Conservation (phyloP, 2,113 vertebrate genomes). For the Mirounga angustirostris region DNA sequence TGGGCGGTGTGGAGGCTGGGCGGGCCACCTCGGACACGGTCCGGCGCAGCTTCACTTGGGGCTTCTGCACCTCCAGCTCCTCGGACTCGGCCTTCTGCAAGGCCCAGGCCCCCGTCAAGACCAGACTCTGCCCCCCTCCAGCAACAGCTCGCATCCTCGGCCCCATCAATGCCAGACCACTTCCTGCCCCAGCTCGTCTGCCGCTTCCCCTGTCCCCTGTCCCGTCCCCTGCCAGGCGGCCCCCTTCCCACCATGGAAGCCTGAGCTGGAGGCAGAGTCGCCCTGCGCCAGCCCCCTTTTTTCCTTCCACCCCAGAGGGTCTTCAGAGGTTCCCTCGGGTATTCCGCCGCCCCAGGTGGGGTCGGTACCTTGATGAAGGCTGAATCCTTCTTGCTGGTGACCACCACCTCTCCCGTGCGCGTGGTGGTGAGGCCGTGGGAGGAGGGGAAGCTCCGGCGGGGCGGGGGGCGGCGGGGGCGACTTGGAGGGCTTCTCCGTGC, state of each 20-base stretch:
- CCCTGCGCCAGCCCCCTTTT: not conserved
- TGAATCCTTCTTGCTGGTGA: slow-evolving; percentile 94
- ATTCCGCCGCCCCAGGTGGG: not conserved
- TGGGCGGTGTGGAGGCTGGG: slow-evolving; percentile 96
- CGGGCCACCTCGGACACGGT: slow-evolving; percentile 95
- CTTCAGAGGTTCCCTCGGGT: not conserved
- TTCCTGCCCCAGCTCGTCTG: not conserved
- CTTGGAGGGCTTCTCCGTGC: slow-evolving; percentile 98
- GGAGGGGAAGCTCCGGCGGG: slow-evolving; percentile 96
- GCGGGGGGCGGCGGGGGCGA: slow-evolving; percentile 96
- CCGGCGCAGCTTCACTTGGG: slow-evolving; percentile 95
- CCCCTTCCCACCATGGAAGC: not conserved
- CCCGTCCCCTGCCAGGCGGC: not conserved
- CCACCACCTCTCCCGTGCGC: slow-evolving; percentile 95
- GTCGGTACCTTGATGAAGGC: slow-evolving; percentile 87
- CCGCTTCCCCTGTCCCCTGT: not conserved
- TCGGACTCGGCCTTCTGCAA: slow-evolving; percentile 95
- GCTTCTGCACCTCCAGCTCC: slow-evolving; percentile 94
- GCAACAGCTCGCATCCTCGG: rapidly evolving
- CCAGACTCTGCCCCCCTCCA: not conserved
- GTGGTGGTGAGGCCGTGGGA: slow-evolving; percentile 95
- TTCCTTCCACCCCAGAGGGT: not conserved
- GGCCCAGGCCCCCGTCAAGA: rapidly evolving
- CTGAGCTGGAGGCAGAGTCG: not conserved
- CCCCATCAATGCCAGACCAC: rapidly evolving